Evolutionary conservation across 2,113 vertebrate genomes (phyloP).

Genomic region (Rattus rattus): DNA sequence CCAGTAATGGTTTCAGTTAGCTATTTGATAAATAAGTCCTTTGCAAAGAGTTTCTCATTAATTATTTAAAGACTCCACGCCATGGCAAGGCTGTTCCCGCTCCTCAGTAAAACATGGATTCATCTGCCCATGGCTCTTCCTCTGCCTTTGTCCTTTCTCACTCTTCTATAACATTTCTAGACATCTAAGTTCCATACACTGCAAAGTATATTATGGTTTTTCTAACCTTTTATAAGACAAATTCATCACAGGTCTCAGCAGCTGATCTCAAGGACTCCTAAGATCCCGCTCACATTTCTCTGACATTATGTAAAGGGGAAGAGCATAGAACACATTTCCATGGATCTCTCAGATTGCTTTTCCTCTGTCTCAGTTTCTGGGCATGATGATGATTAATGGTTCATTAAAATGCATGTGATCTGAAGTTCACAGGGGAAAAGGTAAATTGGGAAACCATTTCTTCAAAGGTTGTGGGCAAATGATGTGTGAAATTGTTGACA

Average conservation of each 20-base stretch:
- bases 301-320: not conserved
- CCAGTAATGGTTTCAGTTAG: conserved; percentile 78
- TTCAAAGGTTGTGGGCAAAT: conserved; percentile 86
- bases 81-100: not conserved
- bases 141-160: not conserved
- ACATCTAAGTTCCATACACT: not conserved
- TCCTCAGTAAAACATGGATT: not conserved
- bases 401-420: conserved; percentile 81
- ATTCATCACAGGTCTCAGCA: conserved; percentile 19
- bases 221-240: conserved; percentile 6
- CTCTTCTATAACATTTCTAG: not conserved
- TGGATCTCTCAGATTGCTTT: conserved; percentile 75
- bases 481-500: conserved; percentile 91
- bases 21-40: conserved; percentile 81
- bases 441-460: conserved; percentile 72
- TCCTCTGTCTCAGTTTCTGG: conserved; percentile 76
- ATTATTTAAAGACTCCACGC: conserved; percentile 58
- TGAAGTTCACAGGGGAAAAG: conserved; percentile 82
- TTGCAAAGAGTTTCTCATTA: conserved; percentile 75
- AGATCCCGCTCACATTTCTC: not conserved
- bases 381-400: conserved; percentile 88
- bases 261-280: not conserved
- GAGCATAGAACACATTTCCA: conserved; percentile 71
- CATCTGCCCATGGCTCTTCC: not conserved
- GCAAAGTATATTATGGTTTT: not conserved